Evolutionary conservation across 2,797 vertebrate genomes (phyloP), one percentile per base, ranked within the genome.

Genomic region (Dipus sagitta): DNA sequence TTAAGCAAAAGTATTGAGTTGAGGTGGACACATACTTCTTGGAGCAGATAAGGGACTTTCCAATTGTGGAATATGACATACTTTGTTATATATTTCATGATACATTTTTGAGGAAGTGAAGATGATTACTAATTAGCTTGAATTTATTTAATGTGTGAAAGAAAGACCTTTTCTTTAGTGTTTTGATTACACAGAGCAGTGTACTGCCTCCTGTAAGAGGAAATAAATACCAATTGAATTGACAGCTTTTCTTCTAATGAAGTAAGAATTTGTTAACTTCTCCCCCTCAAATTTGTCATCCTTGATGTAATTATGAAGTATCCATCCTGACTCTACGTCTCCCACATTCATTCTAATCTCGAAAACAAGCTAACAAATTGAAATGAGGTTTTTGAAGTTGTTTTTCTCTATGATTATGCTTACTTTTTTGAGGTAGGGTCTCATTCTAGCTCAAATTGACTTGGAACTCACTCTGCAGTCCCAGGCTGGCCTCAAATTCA

Each of bases 151-250:
- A 86, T 78, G 64, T 86, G 52, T 75, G 47, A 93, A 83, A 88
- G 79, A 74, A 72, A 91, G 92, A 54, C 20, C 20, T 93, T 17
- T 78, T 90, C 20, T 86, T 94, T 54, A 71, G 32, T n/a, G 26
- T 95, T 90, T 83, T 83, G n/a, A 77, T 78, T 93, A 58, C 32
- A 58, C 32, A 62, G 47, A 95, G 60, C 21, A 54, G 12, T 90
- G 38, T n/a, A 58, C 47, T 83, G 80, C 70, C 21, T 91, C 42
- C 58, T 20, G 42, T n/a, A 90, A 82, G 80, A 17, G 88, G 47
- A 88, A 94, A 92, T 91, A 94, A 93, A 94, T 88, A 78, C 67
- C 71, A 92, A 88, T 75, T 88, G 87, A 96, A 90, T 54, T 77
- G 72, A 81, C 82, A 90, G 71, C 38, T 90, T 90, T 87, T 90